These are phyloP conservation scores for Brachyhypopomus gauderio DNA, from an alignment of 2,113 vertebrate species.

Conservation along the genomic window DNA sequence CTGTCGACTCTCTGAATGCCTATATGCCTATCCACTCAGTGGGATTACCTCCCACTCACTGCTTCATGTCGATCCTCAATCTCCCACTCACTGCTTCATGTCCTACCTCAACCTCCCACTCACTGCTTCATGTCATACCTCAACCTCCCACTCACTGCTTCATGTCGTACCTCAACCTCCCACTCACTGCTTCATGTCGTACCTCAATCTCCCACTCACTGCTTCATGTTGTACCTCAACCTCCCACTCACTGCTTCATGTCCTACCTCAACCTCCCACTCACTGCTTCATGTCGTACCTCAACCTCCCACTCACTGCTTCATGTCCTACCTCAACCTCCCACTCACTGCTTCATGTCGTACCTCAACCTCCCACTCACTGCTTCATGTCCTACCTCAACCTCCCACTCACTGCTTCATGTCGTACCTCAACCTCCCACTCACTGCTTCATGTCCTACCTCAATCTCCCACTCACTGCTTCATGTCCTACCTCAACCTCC, in stretches of 20 bases:
- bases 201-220: too few relatives aligned
- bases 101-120: not conserved
- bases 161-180: not conserved
- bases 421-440: not conserved
- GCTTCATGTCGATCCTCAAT: not conserved
- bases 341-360: too few relatives aligned
- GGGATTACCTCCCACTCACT: slow-evolving; percentile 14
- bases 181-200: not conserved
- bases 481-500: not conserved
- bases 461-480: too few relatives aligned
- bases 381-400: not conserved
- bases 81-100: too few relatives aligned
- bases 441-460: not conserved
- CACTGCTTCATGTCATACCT: not conserved
- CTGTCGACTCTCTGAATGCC: slow-evolving; percentile 15
- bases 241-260: not conserved
- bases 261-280: too few relatives aligned
- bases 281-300: too few relatives aligned
- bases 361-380: not conserved
- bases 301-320: not conserved
- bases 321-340: too few relatives aligned
- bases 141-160: too few relatives aligned
- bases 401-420: too few relatives aligned
- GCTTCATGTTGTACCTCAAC: too few relatives aligned
- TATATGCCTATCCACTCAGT: slow-evolving; percentile 1